phyloP scores from a whole-genome alignment of 2,113 vertebrate genomes.

The Triplophysa dalaica region DNA sequence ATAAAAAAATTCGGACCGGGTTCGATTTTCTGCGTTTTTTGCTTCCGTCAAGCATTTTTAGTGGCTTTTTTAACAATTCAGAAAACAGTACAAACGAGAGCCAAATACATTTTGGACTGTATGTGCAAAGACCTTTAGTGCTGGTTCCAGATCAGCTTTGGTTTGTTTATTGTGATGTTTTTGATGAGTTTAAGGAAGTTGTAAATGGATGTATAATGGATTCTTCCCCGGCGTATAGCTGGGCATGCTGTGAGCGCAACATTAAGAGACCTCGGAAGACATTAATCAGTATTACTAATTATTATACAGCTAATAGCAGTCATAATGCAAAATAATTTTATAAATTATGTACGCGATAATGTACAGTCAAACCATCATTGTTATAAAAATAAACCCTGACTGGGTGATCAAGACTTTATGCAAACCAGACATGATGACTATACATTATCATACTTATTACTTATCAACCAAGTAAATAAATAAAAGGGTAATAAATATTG shows the following conservation, averaged over 20 bases:
- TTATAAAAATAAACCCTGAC: too few species aligned
- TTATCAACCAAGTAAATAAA: too few species aligned
- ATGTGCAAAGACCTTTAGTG: too few species aligned
- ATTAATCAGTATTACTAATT: neutral
- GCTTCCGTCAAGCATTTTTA: too few species aligned
- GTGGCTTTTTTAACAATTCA: too few species aligned
- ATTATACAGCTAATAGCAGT: neutral
- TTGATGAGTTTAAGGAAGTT: neutral
- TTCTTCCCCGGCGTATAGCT: neutral
- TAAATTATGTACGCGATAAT: neutral
- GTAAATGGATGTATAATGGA: constrained; percentile 1
- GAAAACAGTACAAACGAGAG: too few species aligned
- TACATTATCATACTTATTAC: too few species aligned
- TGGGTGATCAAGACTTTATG: too few species aligned
- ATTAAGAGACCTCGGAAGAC: neutral
- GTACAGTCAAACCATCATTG: neutral
- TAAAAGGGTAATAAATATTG: too few species aligned
- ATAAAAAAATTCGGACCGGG: too few species aligned
- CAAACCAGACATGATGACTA: neutral
- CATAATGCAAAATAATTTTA: neutral
- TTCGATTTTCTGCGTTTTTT: too few species aligned
- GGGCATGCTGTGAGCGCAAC: neutral
- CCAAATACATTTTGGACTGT: too few species aligned
- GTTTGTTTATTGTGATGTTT: neutral
- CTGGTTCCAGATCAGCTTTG: neutral